Conservation (phyloP, 1,140 invertebrate species). For the Lysiphlebus fabarum region DNA sequence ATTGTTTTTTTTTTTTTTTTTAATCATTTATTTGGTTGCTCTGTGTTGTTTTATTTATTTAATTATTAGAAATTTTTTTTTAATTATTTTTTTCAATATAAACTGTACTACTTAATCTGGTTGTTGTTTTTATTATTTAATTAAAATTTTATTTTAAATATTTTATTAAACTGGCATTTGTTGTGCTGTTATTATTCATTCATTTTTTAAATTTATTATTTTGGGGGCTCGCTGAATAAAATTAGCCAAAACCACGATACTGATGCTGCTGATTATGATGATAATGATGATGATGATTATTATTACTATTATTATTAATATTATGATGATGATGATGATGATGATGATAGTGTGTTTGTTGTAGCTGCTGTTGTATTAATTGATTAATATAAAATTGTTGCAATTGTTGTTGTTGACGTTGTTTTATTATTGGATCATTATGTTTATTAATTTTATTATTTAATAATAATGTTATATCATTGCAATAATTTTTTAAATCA, state of each 20-base stretch:
- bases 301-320: conserved; percentile 7
- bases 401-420: conserved; percentile 22
- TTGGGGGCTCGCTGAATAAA: too few relatives aligned
- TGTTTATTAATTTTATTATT: conserved; percentile 7
- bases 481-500: conserved; percentile 15
- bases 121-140: too few relatives aligned
- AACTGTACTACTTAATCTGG: conserved; percentile 21
- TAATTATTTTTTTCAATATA: conserved; percentile 22
- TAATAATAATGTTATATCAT: conserved; percentile 11
- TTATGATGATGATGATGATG: conserved; percentile 5
- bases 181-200: conserved; percentile 22
- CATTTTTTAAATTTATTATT: too few relatives aligned
- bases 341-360: not conserved
- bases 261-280: conserved; percentile 32
- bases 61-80: conserved; percentile 30
- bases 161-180: too few relatives aligned
- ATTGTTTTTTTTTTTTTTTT: not conserved
- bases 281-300: conserved; percentile 11
- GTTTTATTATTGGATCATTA: not conserved
- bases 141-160: too few relatives aligned
- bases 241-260: conserved; percentile 12
- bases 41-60: conserved; percentile 6
- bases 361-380: conserved; percentile 13
- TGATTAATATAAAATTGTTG: conserved; percentile 28
- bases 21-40: conserved; percentile 10